phyloP scores from a whole-genome alignment of 2,113 vertebrate species.

The Chauna torquata region DNA sequence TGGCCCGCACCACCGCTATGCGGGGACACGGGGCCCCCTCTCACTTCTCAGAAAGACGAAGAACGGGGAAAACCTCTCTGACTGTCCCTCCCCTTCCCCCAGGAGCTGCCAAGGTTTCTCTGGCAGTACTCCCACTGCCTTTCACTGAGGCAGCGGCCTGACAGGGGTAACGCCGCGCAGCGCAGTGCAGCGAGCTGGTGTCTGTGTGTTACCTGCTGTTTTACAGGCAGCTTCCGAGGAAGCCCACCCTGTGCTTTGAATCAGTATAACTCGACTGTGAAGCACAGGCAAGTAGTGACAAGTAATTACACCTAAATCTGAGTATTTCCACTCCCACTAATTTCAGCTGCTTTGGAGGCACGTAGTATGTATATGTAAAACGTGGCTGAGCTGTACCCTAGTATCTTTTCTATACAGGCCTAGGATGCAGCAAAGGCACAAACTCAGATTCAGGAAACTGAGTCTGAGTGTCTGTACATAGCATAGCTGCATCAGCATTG shows the following conservation, averaged over 20 bases:
- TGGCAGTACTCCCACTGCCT: background rate
- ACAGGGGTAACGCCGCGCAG: background rate
- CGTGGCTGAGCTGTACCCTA: background rate
- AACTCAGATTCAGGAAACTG: background rate
- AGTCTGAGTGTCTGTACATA: background rate
- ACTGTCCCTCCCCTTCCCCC: background rate
- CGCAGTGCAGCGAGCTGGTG: background rate
- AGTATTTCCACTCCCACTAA: background rate
- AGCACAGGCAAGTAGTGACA: background rate
- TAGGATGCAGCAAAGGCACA: background rate
- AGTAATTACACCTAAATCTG: background rate
- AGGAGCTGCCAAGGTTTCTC: background rate
- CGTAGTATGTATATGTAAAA: background rate
- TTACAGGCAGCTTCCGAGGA: background rate
- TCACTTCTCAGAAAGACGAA: background rate
- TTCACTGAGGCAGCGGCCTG: background rate
- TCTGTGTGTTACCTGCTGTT: background rate
- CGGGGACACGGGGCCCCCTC: fast-evolving
- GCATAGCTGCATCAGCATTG: background rate
- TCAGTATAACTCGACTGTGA: background rate
- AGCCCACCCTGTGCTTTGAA: background rate
- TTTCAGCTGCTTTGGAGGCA: background rate
- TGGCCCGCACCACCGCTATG: background rate
- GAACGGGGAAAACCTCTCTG: background rate
- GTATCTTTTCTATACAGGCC: background rate